Percentiles rank a stretch among this genome's conserved stretches.
Conservation (phyloP, 2,888 invertebrate genomes). For the Dicranocentrus wangi region DNA sequence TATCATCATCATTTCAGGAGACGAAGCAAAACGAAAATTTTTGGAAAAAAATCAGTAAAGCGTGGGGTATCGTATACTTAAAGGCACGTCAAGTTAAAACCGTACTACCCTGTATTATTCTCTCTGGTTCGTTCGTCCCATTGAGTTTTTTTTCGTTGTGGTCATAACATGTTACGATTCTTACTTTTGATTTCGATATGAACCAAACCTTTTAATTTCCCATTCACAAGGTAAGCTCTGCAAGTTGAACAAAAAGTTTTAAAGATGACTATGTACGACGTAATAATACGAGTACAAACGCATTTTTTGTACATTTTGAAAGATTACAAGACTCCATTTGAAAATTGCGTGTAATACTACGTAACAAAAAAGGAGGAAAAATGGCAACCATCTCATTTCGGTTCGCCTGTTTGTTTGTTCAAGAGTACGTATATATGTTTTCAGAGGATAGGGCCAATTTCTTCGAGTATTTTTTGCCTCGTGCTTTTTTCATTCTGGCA, state of each 20-base stretch:
- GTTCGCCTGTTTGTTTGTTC: constrained; percentile 11
- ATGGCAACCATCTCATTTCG: no score
- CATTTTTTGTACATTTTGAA: not conserved
- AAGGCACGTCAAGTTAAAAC: not conserved
- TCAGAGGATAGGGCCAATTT: constrained; percentile 21
- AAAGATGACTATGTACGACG: no score
- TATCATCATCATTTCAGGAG: constrained; percentile 44
- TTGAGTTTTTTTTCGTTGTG: constrained; percentile 39
- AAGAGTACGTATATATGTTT: not conserved
- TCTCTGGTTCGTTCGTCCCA: constrained; percentile 34
- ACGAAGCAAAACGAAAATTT: constrained; percentile 44
- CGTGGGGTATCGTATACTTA: constrained; percentile 9
- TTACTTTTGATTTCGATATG: constrained; percentile 24
- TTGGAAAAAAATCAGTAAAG: constrained; percentile 40
- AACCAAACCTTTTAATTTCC: not conserved
- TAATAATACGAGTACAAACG: no score
- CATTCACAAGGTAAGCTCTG: no score
- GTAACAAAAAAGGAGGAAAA: not conserved
- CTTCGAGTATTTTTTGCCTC: not conserved
- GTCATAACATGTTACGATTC: constrained; percentile 25
- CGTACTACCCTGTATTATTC: not conserved
- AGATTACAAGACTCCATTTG: not conserved
- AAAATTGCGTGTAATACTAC: constrained; percentile 13
- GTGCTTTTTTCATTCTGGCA: not conserved
- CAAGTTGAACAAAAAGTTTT: no score